Base-by-base conservation (phyloP, 2,113 vertebrate genomes). In the Solea senegalensis region DNA sequence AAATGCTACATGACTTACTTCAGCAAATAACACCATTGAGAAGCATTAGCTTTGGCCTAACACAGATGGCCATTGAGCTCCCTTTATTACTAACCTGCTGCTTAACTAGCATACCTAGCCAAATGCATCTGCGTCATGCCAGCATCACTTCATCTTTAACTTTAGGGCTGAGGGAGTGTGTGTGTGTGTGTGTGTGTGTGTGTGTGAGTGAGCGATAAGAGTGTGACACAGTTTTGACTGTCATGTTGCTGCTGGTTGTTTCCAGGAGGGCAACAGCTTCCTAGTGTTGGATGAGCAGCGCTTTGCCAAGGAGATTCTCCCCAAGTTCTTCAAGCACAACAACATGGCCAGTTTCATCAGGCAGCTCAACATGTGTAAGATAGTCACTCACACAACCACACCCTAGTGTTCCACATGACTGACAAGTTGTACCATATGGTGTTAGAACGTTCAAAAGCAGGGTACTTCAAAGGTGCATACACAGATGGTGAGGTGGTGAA, bases 341-440 rank as follows among this genome's bases (percentile, higher is more conserved):
- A 99, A 99, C 91, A 98, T 99, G 97, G 96, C 97, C 69, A 98
- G 97, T 82, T 98, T 99, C 93, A 96, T 99, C 88, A 92, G 97
- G 26, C 97, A 99, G 81, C 92, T 99, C 7, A 99, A 99, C 82
- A 99, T 99, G 96, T 99, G 97, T 99, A 93, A 95, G 96, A 92
- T 11, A 8, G 2, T 51, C 59, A n/a, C n/a, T n/a, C 6, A 13
- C 1, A 70, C 4, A 28, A 34, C 34, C 34, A 34, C 34, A 34
- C 34, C 34, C 34, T 34, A 3, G 5, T 34, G 2, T 34, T 34
- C 34, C 34, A 34, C 3, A 4, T 34, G 34, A 34, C 34, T 34
- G 34, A 34, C 3, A 34, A 1, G 21, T 21, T 21, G 21, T 21
- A 21, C 21, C 21, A 21, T 1, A 21, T 21, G 21, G 21, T 1